phyloP scores from a whole-genome alignment of 2,113 vertebrate species.

The Alethe castanea region DNA sequence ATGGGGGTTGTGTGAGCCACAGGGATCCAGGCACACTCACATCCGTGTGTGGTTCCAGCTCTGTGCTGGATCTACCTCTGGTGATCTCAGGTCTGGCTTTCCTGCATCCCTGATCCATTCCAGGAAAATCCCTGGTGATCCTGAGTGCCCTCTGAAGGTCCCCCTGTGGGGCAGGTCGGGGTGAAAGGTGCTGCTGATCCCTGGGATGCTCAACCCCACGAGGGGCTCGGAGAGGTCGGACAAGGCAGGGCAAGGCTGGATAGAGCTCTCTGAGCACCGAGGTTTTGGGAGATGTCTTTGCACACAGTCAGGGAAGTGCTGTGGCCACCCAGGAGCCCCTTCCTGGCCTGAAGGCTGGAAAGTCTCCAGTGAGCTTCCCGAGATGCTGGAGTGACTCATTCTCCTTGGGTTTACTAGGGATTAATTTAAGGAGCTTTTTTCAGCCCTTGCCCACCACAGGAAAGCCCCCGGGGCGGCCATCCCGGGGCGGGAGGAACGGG shows the following conservation, averaged over 20 bases:
- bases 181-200: background rate
- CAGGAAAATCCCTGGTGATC: background rate
- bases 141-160: background rate
- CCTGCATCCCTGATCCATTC: background rate
- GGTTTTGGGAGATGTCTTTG: background rate
- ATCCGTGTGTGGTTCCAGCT: background rate
- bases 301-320: background rate
- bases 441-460: background rate
- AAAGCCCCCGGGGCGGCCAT: background rate
- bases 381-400: background rate
- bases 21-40: background rate
- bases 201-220: fast-evolving
- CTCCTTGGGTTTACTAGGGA: fast-evolving
- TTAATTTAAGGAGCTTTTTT: background rate
- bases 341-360: background rate
- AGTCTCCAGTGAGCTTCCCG: background rate
- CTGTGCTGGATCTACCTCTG: background rate
- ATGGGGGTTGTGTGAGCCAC: background rate
- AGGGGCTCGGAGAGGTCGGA: background rate
- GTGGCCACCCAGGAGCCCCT: background rate
- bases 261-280: fast-evolving
- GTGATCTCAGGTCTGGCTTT: background rate
- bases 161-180: background rate
- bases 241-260: fast-evolving
- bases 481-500: background rate